These are phyloP conservation scores for Larimichthys polyactis DNA, from an alignment of 2,113 vertebrate species.

Conservation along the genomic window DNA sequence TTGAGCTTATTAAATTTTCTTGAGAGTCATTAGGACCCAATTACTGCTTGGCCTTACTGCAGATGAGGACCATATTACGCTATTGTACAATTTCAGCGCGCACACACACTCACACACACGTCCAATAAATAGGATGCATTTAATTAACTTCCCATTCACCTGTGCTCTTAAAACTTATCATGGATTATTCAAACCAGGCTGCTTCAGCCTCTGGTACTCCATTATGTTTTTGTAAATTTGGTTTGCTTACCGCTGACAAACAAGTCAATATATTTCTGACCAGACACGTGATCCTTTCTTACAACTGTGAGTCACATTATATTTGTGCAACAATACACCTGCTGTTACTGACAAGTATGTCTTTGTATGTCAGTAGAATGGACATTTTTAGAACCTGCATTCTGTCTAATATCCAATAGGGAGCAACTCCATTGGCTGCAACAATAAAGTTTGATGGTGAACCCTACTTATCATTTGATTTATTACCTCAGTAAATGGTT, in stretches of 20 bases:
- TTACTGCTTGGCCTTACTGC: conserved; percentile 43
- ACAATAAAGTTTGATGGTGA: no score
- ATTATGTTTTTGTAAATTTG: neutral
- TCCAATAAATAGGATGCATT: conserved; percentile 46
- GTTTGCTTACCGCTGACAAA: neutral
- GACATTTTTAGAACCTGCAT: no score
- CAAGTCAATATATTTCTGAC: neutral
- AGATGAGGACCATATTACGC: conserved; percentile 31
- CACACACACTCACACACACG: conserved; percentile 5
- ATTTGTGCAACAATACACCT: neutral
- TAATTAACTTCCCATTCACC: conserved; percentile 46
- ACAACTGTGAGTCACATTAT: neutral
- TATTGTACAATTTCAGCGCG: conserved; percentile 3
- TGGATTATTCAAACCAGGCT: neutral
- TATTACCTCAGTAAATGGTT: no score
- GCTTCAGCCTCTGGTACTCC: neutral
- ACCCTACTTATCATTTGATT: no score
- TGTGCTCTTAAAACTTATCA: conserved; percentile 30
- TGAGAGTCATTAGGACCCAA: conserved; percentile 34
- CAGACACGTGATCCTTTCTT: neutral
- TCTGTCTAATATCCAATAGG: no score
- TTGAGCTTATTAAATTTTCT: conserved; percentile 54
- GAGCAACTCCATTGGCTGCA: no score
- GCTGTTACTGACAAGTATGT: neutral
- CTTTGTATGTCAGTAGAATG: neutral